These are phyloP conservation scores for Heliconius hermathena DNA, from an alignment of 1,140 invertebrate species.

Conservation along the genomic window DNA sequence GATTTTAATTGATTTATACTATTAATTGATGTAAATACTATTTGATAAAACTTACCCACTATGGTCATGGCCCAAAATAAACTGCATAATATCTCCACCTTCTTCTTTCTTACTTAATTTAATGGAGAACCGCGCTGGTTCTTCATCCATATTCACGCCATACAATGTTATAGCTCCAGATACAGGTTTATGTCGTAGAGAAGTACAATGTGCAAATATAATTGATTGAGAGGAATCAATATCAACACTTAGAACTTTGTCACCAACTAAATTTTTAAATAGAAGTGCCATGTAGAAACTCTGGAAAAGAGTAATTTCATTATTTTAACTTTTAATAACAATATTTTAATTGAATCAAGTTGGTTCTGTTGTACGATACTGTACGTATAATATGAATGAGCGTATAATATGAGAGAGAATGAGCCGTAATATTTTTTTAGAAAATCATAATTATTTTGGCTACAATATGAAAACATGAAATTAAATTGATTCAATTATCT, in stretches of 20 bases:
- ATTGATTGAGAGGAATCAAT: slow-evolving; percentile 55
- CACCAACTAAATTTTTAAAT: slow-evolving; percentile 73
- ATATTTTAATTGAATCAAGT: too few species aligned
- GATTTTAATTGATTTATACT: not conserved
- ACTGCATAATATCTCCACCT: slow-evolving; percentile 73
- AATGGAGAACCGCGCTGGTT: slow-evolving; percentile 64
- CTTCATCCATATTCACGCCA: slow-evolving; percentile 65
- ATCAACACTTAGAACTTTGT: slow-evolving; percentile 62
- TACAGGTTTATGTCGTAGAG: slow-evolving; percentile 59
- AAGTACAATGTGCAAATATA: slow-evolving; percentile 71
- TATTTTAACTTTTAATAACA: too few species aligned
- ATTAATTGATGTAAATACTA: not conserved
- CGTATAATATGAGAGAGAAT: too few species aligned
- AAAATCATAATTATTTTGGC: too few species aligned
- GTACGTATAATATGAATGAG: too few species aligned
- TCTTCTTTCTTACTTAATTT: slow-evolving; percentile 61
- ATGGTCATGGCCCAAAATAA: slow-evolving; percentile 62
- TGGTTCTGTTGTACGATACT: too few species aligned
- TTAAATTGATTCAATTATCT: not conserved
- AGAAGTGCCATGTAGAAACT: slow-evolving; percentile 77
- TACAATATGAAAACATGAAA: not conserved
- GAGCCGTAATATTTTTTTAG: too few species aligned
- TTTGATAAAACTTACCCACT: slow-evolving; percentile 51
- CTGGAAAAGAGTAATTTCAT: slow-evolving; percentile 37
- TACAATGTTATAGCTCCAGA: slow-evolving; percentile 65